A percentile compares a stretch with the other conserved stretches of the same genome.
Evolutionary conservation across 2,888 invertebrate species (phyloP).

Genomic region (Andrena bucephala): DNA sequence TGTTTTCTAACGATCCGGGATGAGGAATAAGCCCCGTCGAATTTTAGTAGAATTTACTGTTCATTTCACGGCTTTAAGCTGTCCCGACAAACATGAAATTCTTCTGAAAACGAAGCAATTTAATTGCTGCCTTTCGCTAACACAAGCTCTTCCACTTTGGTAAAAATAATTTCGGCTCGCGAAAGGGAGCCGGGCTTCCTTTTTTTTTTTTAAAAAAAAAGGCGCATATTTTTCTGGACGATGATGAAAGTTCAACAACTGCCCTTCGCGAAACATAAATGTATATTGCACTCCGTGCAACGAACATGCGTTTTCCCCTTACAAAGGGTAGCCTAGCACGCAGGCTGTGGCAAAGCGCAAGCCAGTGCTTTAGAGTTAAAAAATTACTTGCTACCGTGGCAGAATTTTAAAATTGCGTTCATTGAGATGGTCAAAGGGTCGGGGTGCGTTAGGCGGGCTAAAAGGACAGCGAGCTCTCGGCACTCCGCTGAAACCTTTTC

Average conservation of each 20-base stretch:
- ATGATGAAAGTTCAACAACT: background rate
- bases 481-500: background rate
- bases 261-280: background rate
- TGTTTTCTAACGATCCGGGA: slow-evolving; percentile 25
- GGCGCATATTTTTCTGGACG: too few relatives aligned
- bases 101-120: too few relatives aligned
- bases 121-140: too few relatives aligned
- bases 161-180: too few relatives aligned
- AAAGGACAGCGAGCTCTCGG: background rate
- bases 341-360: background rate
- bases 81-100: too few relatives aligned
- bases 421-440: slow-evolving; percentile 1
- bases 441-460: background rate
- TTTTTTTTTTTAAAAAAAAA: too few relatives aligned
- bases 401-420: background rate
- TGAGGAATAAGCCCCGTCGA: slow-evolving; percentile 15
- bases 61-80: too few relatives aligned
- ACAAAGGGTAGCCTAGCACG: background rate
- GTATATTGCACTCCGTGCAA: background rate
- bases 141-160: too few relatives aligned
- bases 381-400: background rate
- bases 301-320: background rate
- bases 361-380: slow-evolving; percentile 1
- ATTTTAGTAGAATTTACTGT: background rate
- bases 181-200: too few relatives aligned